These are phyloP conservation scores for Drosophila mauritiana DNA, from an alignment of 1,140 invertebrate species.

Conservation along the genomic window DNA sequence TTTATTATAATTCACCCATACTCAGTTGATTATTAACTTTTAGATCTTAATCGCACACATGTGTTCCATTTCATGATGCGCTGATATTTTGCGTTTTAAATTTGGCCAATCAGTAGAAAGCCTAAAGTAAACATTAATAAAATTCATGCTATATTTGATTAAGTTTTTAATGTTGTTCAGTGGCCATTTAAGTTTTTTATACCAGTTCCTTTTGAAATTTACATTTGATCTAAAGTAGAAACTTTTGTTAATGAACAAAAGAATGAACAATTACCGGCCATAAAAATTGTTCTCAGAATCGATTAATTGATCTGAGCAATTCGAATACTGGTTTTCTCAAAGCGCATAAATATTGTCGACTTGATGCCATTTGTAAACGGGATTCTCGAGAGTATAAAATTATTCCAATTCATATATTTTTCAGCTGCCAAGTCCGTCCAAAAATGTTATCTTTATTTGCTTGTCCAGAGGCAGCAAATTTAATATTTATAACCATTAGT, in stretches of 20 bases:
- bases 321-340: conserved; percentile 28
- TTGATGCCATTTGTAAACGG: conserved; percentile 15
- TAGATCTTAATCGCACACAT: neutral
- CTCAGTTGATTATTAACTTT: neutral
- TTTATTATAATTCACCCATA: too few species aligned
- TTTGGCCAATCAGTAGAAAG: neutral
- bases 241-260: conserved; percentile 18
- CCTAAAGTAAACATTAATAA: conserved; percentile 10
- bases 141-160: conserved; percentile 51
- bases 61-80: conserved; percentile 20
- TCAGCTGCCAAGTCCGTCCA: conserved; percentile 10
- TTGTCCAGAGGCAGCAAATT: conserved; percentile 46
- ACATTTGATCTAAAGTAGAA: neutral
- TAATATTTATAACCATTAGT: conserved; percentile 72
- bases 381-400: conserved; percentile 15
- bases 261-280: conserved; percentile 15
- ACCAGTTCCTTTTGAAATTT: conserved; percentile 9
- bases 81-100: conserved; percentile 19
- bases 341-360: neutral
- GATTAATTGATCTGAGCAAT: conserved; percentile 1
- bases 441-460: conserved; percentile 58
- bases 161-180: conserved; percentile 20
- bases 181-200: conserved; percentile 28
- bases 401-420: conserved; percentile 12
- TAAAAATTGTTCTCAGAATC: conserved; percentile 33